Evolutionary conservation across 2,888 invertebrate genomes (phyloP), one percentile per base, ranked within the genome.

Genomic region (Drosophila niveifrons): DNA sequence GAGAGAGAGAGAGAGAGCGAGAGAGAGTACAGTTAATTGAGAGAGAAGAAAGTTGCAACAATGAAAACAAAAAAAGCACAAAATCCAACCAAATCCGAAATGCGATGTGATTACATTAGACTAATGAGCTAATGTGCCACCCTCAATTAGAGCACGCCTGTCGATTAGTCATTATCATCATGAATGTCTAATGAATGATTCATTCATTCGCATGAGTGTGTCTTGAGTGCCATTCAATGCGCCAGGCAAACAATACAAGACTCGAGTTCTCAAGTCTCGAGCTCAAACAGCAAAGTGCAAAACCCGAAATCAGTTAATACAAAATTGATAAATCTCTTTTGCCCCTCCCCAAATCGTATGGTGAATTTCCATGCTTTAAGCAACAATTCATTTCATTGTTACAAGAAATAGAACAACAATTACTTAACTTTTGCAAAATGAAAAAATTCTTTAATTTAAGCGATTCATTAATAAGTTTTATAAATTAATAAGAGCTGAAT

Each of bases 101-200:
- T 64, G 64, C 47, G 78, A 62, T 55, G 74, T 62, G 75, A 77
- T 75, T 73, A 62, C 74, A 78, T 78, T 67, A 73, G 80, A 66
- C 85, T 85, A 81, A 85, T 85, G 82, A 79, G 80, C 77, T 82
- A 75, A 79, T 79, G 66, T 72, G 31, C 59, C 62, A 58, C 15
- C 7, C n/a, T 17, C 18, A 75, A 67, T 77, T 67, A 72, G 73
- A 51, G 48, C 61, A 23, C 23, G 50, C 57, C 46, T 50, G 73
- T 64, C 78, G 67, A 77, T 77, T 77, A 67, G 61, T 73, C 78
- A 68, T 67, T 67, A 72, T 58, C 61, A 62, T 57, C 44, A 48
- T 72, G 75, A 77, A 75, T 77, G 67, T 44, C 52, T 50, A 77
- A 75, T 77, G 78, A 77, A 67, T 77, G 65, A 75, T 61, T 75